Conservation (phyloP, 2,888 invertebrate genomes). For the Podabrus alpinus region DNA sequence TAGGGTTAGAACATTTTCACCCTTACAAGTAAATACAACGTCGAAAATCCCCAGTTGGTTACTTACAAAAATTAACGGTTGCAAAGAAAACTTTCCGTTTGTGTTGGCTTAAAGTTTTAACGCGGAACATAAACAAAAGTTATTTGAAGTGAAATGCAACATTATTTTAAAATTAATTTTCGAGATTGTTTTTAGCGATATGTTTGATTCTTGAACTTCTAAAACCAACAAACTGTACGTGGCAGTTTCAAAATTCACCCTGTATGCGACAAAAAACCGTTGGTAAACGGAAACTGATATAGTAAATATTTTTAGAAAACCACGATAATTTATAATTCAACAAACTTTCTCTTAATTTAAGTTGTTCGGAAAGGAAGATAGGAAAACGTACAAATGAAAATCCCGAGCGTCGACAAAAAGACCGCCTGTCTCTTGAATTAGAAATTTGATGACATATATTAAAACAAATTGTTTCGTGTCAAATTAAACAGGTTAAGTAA, state of each 20-base stretch:
- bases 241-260: too few species aligned
- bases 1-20: background rate
- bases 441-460: background rate
- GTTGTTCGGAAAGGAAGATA: background rate
- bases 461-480: background rate
- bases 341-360: background rate
- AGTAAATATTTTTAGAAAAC: background rate
- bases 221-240: too few species aligned
- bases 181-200: background rate
- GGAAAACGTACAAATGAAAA: background rate
- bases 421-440: background rate
- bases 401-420: background rate
- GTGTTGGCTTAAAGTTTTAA: background rate
- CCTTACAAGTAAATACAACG: background rate
- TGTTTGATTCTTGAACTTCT: too few species aligned
- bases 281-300: background rate
- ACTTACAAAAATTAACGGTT: background rate
- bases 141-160: background rate
- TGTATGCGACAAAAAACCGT: background rate
- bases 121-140: background rate
- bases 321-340: background rate
- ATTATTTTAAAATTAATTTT: background rate
- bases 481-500: background rate
- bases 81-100: background rate
- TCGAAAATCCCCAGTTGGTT: background rate